Base-by-base conservation (phyloP, 2,113 vertebrate genomes). In the Calidris pugnax region DNA sequence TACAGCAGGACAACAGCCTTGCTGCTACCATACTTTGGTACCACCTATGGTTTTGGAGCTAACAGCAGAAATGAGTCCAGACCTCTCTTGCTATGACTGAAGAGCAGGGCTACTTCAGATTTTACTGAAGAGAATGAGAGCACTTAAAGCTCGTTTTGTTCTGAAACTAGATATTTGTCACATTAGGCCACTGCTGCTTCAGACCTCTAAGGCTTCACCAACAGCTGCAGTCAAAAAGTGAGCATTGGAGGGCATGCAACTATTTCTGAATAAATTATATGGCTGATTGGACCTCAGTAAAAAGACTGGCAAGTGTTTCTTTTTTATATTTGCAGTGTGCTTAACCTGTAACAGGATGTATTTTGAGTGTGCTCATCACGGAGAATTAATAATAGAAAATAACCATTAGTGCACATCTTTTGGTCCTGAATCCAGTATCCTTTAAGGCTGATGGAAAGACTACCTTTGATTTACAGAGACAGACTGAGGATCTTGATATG, bases 1-100 rank as follows among this genome's bases (percentile, higher is more conserved):
- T 37, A 55, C 0, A 77, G 9, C 50, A 77, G 26, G 7, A 74
- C 3, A 74, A 14, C 2, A n/a, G 19, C 7, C 14, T 62, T 45
- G 3, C 4, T 73, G 19, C 30, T 83, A 11, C 20, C 14, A 41
- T 2, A 1, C 3, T 17, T 63, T 13, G 12, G 20, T 20, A 78
- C 35, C 2, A 8, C 7, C 20, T 3, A 0, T 22, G 7, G 9
- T 5, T 66, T 57, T 45, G 24, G 7, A 66, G 4, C 0, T 14
- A 19, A 15, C 9, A 55, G 6, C 3, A 81, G 6, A 90, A 47
- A 60, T 51, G 2, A 66, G 3, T 14, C 17, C 16, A 60, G 7
- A 60, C 2, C 3, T 55, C 32, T 60, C 3, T 51, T 7, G 17
- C 45, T 6, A 1, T 35, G 6, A 8, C 51, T 82, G 45, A 66